Conservation (phyloP, 2,888 invertebrate species). For the Dasysyrphus albostriatus region DNA sequence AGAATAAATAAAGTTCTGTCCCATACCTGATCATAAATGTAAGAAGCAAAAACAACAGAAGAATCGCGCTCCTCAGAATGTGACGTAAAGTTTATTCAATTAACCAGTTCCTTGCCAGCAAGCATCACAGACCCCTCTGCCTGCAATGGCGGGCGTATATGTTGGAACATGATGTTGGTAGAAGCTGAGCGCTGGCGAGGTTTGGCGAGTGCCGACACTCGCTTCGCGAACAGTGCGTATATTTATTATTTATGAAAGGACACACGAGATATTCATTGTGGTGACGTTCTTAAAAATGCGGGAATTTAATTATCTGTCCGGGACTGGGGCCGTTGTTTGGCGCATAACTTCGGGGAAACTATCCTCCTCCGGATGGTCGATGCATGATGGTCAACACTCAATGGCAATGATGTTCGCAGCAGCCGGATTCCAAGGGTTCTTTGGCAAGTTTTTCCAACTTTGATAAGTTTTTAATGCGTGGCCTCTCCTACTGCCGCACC, state of each 20-base stretch:
- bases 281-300: constrained; percentile 74
- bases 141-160: constrained; percentile 47
- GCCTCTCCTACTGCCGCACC: neutral
- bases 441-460: constrained; percentile 60
- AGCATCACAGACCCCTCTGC: constrained; percentile 16
- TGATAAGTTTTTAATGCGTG: constrained; percentile 8
- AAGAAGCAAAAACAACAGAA: constrained; percentile 26
- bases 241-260: constrained; percentile 76
- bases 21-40: constrained; percentile 1
- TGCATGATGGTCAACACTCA: constrained; percentile 24
- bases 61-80: constrained; percentile 54
- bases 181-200: constrained; percentile 56
- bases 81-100: constrained; percentile 76
- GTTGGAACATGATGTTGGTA: constrained; percentile 20
- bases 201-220: constrained; percentile 76
- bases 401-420: constrained; percentile 32
- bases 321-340: constrained; percentile 56
- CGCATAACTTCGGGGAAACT: constrained; percentile 71
- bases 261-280: constrained; percentile 73
- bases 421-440: constrained; percentile 64
- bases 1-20: constrained; percentile 26
- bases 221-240: constrained; percentile 53
- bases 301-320: constrained; percentile 75
- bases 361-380: neutral
- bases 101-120: constrained; percentile 57